Evolutionary conservation across 2,888 invertebrate species (phyloP), one percentile per base, ranked within the genome.

Genomic region (Anticlea derivata): DNA sequence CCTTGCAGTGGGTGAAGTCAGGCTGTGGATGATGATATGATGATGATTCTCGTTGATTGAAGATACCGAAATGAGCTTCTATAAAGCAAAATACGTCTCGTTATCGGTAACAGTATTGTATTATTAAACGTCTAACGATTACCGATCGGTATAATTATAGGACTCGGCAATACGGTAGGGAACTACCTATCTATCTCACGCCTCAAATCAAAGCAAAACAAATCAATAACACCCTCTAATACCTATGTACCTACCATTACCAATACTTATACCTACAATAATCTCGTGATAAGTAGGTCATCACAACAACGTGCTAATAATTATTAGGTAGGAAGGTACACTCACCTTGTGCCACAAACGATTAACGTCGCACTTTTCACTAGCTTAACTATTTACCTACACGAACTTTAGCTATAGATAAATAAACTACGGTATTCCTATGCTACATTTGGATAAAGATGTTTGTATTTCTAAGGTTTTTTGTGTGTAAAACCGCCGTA

Each of bases 231-330:
- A 7, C 30, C n/a, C n/a, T n/a, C 24, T 37, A 24, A 17, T 13
- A 33, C 6, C 20, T 29, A n/a, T 10, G 22, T 37, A 33, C 26
- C 26, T 33, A 38, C 26, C n/a, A 43, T 34, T 30, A 47, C 43
- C 13, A 38, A 37, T 26, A 2, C 17, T 17, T n/a, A n/a, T n/a
- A 17, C 17, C 17, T 17, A 46, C 6, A n/a, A 43, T 38, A 43
- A 12, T 34, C 33, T 39, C 49, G 61, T 58, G 62, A 71, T 77
- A 88, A 81, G 75, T 89, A 79, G 89, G 89, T 88, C 89, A 89
- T 79, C 78, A 76, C 70, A 76, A 76, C 70, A 76, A 81, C 74
- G 80, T 84, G 83, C 82, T 76, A 83, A 88, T 87, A 84, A 88
- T 82, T 82, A 79, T 75, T 78, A 45, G 45, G 41, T 45, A 52